Evolutionary conservation across 2,113 vertebrate genomes (phyloP).

Genomic region (Pteronura brasiliensis): DNA sequence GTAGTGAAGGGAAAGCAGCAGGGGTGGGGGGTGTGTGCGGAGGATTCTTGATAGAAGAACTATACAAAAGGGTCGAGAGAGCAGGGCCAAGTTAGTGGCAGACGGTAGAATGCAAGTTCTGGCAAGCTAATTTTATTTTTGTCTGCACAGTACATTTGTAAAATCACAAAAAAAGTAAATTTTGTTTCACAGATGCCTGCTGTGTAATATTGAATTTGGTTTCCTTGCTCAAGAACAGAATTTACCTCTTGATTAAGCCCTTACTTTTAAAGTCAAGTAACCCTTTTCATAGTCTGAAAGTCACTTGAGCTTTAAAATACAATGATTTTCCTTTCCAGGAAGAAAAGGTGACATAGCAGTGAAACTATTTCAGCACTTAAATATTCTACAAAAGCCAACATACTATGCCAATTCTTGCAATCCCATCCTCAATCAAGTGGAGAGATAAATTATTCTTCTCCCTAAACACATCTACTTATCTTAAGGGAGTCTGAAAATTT

Average conservation of each 20-base stretch:
- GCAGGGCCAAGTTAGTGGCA: not conserved
- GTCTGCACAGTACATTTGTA: not conserved
- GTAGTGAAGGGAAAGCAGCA: not conserved
- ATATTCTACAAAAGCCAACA: not conserved
- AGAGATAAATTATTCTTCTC: not conserved
- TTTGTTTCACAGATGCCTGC: not conserved
- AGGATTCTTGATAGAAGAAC: not conserved
- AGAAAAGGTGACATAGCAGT: not conserved
- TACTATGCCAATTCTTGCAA: not conserved
- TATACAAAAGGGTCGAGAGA: not conserved
- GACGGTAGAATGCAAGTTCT: not conserved
- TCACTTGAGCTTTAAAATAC: not conserved
- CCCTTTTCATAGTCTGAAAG: not conserved
- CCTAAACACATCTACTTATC: not conserved
- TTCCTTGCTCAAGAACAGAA: not conserved
- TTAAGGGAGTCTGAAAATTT: not conserved
- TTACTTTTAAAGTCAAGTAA: conserved; percentile 4
- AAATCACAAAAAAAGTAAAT: not conserved
- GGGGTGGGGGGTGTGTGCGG: no score
- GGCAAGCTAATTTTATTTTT: not conserved
- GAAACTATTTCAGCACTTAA: not conserved
- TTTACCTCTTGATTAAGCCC: not conserved
- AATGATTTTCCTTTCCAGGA: not conserved
- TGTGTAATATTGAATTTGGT: not conserved
- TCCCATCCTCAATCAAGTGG: not conserved